Evolutionary conservation across 2,888 invertebrate genomes (phyloP).

Genomic region (Dryadula phaetusa): DNA sequence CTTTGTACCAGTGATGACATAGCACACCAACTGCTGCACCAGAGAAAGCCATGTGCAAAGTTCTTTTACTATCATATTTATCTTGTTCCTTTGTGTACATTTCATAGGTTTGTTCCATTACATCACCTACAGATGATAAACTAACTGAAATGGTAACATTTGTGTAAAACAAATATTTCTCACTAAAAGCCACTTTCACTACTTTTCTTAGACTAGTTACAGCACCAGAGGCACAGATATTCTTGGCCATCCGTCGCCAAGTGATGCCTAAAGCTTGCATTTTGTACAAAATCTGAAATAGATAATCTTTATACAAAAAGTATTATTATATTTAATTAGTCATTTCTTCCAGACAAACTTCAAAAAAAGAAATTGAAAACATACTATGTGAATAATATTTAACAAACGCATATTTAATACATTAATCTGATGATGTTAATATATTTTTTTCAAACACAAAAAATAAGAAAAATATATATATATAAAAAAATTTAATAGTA

Average conservation of each 20-base stretch:
- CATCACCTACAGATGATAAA: conserved; percentile 91
- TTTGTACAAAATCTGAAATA: conserved; percentile 57
- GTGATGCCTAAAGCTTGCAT: conserved; percentile 66
- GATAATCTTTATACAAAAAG: conserved; percentile 36
- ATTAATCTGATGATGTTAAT: too few relatives aligned
- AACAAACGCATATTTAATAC: too few relatives aligned
- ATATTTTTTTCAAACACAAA: neutral
- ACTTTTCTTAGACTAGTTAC: conserved; percentile 56
- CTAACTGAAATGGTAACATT: conserved; percentile 92
- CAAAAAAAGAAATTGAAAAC: too few relatives aligned
- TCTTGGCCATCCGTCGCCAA: conserved; percentile 66
- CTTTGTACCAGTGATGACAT: conserved; percentile 95
- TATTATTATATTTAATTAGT: too few relatives aligned
- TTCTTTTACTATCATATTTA: conserved; percentile 86
- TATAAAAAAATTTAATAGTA: neutral
- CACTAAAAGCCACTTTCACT: conserved; percentile 83
- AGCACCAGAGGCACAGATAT: conserved; percentile 54
- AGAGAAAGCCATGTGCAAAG: conserved; percentile 91
- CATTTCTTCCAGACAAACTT: too few relatives aligned
- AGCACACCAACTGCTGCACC: conserved; percentile 92
- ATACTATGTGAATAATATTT: too few relatives aligned
- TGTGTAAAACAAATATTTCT: conserved; percentile 90
- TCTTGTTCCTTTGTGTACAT: conserved; percentile 85
- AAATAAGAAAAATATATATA: neutral
- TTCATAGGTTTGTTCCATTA: conserved; percentile 93